A percentile compares a stretch with the other conserved stretches of the same genome.
Conservation (phyloP, 2,888 invertebrate species). For the Tachystola acroxantha region DNA sequence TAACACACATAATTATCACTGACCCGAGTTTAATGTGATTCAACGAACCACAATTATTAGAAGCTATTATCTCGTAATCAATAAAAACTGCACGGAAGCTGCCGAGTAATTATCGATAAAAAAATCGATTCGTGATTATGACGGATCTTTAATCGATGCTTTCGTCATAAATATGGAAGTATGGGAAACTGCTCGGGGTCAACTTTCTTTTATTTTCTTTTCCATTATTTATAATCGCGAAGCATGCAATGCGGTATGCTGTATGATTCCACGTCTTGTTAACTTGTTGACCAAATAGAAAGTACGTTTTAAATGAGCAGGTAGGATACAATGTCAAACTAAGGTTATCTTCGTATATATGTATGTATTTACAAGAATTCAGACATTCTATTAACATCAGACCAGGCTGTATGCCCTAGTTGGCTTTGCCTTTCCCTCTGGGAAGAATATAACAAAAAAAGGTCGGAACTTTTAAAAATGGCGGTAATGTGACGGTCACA, state of each 20-base stretch:
- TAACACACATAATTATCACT: conserved; percentile 18
- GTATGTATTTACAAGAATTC: too few species aligned
- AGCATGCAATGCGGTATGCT: conserved; percentile 2
- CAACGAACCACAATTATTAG: conserved; percentile 48
- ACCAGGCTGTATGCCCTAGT: too few species aligned
- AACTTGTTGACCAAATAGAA: too few species aligned
- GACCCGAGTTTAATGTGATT: conserved; percentile 51
- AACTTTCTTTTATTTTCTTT: conserved; percentile 56
- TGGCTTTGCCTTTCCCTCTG: too few species aligned
- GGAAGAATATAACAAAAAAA: too few species aligned
- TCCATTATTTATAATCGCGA: conserved; percentile 6
- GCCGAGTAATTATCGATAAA: conserved; percentile 42
- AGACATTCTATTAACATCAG: too few species aligned
- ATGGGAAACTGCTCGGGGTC: conserved; percentile 56
- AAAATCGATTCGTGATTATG: conserved; percentile 54
- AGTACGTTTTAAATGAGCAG: too few species aligned
- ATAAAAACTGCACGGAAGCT: conserved; percentile 66
- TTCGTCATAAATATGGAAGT: conserved; percentile 43
- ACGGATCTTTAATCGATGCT: conserved; percentile 50
- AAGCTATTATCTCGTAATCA: conserved; percentile 51
- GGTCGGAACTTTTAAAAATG: too few species aligned
- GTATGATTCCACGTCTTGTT: too few species aligned
- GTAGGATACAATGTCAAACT: too few species aligned
- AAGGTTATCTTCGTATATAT: too few species aligned
- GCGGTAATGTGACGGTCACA: too few species aligned